Conservation (phyloP, 30 jellyfish, hydroid and myxozoan genomes). For the Chironex yamaguchii region DNA sequence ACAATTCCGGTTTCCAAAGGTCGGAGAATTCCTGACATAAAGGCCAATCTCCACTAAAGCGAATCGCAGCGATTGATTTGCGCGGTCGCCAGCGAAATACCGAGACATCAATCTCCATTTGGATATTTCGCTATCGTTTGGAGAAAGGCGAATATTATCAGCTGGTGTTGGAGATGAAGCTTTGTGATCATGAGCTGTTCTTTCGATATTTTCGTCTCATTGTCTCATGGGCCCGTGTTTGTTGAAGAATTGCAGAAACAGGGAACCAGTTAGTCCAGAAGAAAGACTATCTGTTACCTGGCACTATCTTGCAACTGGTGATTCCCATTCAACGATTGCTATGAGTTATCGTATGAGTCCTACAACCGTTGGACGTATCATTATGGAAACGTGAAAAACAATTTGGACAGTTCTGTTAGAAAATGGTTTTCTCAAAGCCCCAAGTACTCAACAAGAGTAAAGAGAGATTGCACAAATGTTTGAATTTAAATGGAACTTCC, state of each 20-base stretch:
- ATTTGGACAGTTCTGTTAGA: slow-evolving; percentile 44
- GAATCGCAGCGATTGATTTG: too few species aligned
- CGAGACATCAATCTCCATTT: too few species aligned
- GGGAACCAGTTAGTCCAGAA: slow-evolving; percentile 47
- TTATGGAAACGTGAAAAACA: slow-evolving; percentile 42
- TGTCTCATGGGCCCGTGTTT: slow-evolving; percentile 38
- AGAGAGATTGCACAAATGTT: slow-evolving; percentile 18
- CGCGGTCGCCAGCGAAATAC: too few species aligned
- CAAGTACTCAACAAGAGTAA: slow-evolving; percentile 35
- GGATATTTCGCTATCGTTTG: neutral
- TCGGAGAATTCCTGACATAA: too few species aligned
- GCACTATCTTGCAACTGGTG: slow-evolving; percentile 73
- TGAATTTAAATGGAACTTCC: slow-evolving; percentile 39
- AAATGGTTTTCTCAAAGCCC: slow-evolving; percentile 41
- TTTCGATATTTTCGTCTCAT: slow-evolving; percentile 22
- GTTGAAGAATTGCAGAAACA: slow-evolving; percentile 28
- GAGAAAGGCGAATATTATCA: slow-evolving; percentile 51
- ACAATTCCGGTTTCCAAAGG: too few species aligned
- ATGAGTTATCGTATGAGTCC: slow-evolving; percentile 69
- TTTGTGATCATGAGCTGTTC: slow-evolving; percentile 47
- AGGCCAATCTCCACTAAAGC: too few species aligned
- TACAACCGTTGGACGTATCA: slow-evolving; percentile 55
- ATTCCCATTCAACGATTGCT: slow-evolving; percentile 71
- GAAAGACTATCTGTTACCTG: slow-evolving; percentile 70
- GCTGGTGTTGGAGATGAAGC: slow-evolving; percentile 54